Evolutionary conservation across 2,797 vertebrate species (phyloP), one percentile per base, ranked within the genome.

Genomic region (Hyperoplus lanceolatus): DNA sequence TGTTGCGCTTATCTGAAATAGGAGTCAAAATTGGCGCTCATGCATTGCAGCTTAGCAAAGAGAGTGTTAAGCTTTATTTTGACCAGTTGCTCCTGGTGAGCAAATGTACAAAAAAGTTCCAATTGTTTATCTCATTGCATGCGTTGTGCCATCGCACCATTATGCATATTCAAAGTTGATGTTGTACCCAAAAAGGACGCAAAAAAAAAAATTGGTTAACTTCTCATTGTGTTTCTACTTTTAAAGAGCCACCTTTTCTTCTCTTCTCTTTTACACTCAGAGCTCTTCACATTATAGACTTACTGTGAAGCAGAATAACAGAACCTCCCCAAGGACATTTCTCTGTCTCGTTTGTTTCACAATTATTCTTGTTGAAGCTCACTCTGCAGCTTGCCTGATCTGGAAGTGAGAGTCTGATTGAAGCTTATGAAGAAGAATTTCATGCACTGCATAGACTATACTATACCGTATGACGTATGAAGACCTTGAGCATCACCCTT

Each of bases 251-350:
- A 68, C 15, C 48, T 68, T 64, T 57, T 7, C 29, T 53, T 21
- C 78, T 83, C 64, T n/a, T 81, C 63, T 79, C 61, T 59, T 48
- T 70, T 12, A 49, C 61, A 66, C 72, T 73, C 65, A 41, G 55
- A 70, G 3, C 76, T 84, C 71, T 61, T 13, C 60, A 76, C 79
- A 81, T 76, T 67, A 70, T 55, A 75, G 54, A 76, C 73, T 70
- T 54, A 42, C 58, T 18, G 49, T 67, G 68, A 81, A 72, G 48
- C 73, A 73, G 49, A 79, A 80, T 75, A 71, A 77, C 57, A 6
- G 49, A 83, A 69, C 63, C 65, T 79, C 77, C 3, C 74, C 53
- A 50, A 73, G 73, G 77, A 83, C 61, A 70, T 88, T 77, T 87
- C 56, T 79, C 70, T 57, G 41, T 75, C 65, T 75, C 1, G 38